These are phyloP conservation scores for Ibycter americanus DNA, from an alignment of 2,797 vertebrate species.

Conservation along the genomic window DNA sequence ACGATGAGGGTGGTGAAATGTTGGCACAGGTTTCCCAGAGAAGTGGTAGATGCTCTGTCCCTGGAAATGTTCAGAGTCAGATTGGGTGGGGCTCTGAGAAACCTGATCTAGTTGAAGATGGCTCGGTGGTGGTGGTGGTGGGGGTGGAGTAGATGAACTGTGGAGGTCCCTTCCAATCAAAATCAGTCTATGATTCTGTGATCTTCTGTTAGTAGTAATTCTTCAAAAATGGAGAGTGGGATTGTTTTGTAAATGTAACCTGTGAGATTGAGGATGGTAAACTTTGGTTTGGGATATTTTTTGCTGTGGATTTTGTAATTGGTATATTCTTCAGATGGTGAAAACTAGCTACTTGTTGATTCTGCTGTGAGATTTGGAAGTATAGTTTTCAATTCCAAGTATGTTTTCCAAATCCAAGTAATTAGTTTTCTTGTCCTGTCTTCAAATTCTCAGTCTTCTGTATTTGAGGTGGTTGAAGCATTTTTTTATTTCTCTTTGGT, in stretches of 20 bases:
- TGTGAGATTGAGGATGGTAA: background rate
- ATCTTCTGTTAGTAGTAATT: background rate
- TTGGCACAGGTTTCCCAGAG: no score
- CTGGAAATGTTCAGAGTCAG: background rate
- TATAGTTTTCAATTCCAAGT: background rate
- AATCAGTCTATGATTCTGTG: background rate
- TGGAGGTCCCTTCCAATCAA: background rate
- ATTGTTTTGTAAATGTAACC: background rate
- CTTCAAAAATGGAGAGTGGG: background rate
- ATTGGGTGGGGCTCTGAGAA: background rate
- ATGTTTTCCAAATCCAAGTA: background rate
- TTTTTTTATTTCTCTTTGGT: background rate
- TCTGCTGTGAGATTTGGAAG: background rate
- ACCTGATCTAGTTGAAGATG: background rate
- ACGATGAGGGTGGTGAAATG: no score
- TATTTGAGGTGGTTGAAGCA: background rate
- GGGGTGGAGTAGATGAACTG: background rate
- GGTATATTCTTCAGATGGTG: background rate
- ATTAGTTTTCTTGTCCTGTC: background rate
- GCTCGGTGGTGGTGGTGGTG: no score
- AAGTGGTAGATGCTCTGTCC: no score
- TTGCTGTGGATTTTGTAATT: background rate
- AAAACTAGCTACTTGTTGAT: background rate
- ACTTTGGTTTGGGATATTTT: background rate
- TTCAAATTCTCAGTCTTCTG: background rate